These are phyloP conservation scores for Zosterops japonicus DNA, from an alignment of 2,113 vertebrate species.

Conservation along the genomic window DNA sequence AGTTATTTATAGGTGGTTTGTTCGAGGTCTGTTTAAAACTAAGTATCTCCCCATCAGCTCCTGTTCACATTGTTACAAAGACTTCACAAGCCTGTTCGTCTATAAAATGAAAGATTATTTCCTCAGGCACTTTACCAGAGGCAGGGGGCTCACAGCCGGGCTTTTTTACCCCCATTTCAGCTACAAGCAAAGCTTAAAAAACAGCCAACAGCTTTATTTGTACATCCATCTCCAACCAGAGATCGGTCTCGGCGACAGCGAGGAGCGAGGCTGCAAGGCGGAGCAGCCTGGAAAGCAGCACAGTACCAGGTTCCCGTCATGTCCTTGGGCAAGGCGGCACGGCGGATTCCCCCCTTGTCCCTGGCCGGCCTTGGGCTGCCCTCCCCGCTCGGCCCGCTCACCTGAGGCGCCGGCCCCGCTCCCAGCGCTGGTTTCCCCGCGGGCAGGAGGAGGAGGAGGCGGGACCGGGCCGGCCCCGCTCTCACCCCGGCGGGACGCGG, in stretches of 20 bases:
- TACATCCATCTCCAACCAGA: rapidly evolving
- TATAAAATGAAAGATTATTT: neutral
- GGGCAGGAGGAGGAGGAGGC: neutral
- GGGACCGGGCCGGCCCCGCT: neutral
- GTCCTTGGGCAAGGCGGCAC: neutral
- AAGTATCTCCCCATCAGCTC: neutral
- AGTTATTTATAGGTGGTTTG: neutral
- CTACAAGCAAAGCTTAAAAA: neutral
- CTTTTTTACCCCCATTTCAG: rapidly evolving
- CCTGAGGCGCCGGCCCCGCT: neutral
- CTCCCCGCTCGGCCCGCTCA: neutral
- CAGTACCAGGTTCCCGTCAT: rapidly evolving
- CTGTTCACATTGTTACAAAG: neutral
- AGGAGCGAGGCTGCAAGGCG: rapidly evolving
- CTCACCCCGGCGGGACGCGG: neutral
- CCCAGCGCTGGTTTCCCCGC: neutral
- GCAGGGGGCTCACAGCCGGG: neutral
- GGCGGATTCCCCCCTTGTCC: rapidly evolving
- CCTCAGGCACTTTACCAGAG: rapidly evolving
- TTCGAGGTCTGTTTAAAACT: neutral
- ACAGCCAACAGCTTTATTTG: no score
- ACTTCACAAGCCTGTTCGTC: neutral
- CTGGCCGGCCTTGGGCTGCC: rapidly evolving
- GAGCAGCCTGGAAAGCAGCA: neutral
- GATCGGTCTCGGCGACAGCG: no score